Base-by-base conservation (phyloP, 2,888 invertebrate genomes). In the Coenonympha glycerion region DNA sequence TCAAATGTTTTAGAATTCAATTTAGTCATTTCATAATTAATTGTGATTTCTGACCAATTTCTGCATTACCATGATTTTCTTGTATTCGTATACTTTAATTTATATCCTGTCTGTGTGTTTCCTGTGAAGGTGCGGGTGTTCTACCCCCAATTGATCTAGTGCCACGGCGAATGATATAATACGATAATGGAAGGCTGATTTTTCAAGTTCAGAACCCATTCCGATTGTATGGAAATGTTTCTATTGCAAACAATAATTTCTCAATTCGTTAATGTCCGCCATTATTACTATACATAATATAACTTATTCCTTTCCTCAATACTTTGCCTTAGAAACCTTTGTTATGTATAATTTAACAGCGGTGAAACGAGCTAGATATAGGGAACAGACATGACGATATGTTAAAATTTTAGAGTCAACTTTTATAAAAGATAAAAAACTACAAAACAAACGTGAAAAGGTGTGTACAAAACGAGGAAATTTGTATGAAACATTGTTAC, bases 401-500 rank as follows among this genome's bases (percentile, higher is more conserved):
- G 85, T 85, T 84, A 81, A 81, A 83, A 84, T 86, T 82, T 84
- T 84, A 86, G 82, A 87, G 82, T 81, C 86, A 79, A 86, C 84
- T 87, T 87, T 87, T 87, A 86, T 87, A 87, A 86, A 82, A 79
- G 80, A 84, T 78, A 76, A 39, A 76, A 39, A 39, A 79, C 73
- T 76, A 79, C 76, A 74, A 85, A 77, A 81, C 83, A 84, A 80
- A 76, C 68, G 75, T 73, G 81, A 81, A 79, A 84, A 81, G 86
- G 85, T 87, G 86, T 86, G 86, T 86, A 87, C 85, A 86, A 87
- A 85, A 85, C 77, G 84, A 84, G 81, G 84, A 84, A 80, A 86
- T 87, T 87, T 87, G 87, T 87, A 87, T 87, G 85, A 86, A 83
- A 86, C 79, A 85, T 86, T 87, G 87, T 87, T 87, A 87, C 83